Percentiles rank a stretch among this genome's conserved stretches.
These are phyloP conservation scores for Lates calcarifer DNA, from an alignment of 2,113 vertebrate genomes.

Conservation along the genomic window DNA sequence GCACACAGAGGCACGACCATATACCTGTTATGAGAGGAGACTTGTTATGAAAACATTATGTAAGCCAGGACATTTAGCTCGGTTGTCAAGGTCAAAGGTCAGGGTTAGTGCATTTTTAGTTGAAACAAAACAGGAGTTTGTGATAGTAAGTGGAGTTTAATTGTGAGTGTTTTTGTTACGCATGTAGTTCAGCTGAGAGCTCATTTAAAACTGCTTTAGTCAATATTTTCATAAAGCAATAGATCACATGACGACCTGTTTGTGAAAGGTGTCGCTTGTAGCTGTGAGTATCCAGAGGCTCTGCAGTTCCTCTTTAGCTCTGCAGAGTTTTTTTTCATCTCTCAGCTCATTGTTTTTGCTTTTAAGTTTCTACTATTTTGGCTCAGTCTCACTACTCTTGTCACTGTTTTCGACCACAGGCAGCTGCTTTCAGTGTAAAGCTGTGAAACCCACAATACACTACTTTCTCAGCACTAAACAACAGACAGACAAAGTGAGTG, in stretches of 20 bases:
- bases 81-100: conserved; percentile 9
- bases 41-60: conserved; percentile 45
- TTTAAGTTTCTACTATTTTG: neutral
- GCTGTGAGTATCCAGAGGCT: neutral
- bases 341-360: neutral
- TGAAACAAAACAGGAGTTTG: neutral
- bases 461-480: neutral
- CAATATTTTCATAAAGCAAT: neutral
- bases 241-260: neutral
- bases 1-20: conserved; percentile 30
- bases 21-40: conserved; percentile 28
- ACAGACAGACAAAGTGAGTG: neutral
- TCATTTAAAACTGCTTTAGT: neutral
- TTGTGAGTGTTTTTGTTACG: neutral
- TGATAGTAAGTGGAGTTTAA: neutral
- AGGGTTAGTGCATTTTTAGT: neutral
- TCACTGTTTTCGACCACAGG: neutral
- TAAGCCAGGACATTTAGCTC: conserved; percentile 18
- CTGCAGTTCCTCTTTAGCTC: neutral
- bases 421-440: neutral
- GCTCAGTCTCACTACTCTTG: neutral
- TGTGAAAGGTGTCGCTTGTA: neutral
- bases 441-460: neutral
- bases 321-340: neutral
- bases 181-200: neutral